Evolutionary conservation across 1,140 invertebrate species (phyloP), one percentile per base, ranked within the genome.

Genomic region (Lethocerus indicus): DNA sequence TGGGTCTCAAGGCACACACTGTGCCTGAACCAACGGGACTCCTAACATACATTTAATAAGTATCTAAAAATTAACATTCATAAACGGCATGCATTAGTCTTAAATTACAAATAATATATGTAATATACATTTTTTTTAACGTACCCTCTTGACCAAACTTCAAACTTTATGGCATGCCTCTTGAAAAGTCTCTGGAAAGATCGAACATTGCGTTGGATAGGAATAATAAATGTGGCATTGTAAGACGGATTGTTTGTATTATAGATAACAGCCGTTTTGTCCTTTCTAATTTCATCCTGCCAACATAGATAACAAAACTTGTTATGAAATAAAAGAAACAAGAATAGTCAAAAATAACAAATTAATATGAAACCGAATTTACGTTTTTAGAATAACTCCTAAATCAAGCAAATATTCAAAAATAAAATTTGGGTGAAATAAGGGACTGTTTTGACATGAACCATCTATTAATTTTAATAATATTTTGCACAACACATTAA

Each of bases 101-200:
- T 9, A 41, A 41, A 13, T 7, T 20, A 41, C 9, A 41, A 41
- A 41, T 7, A 18, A 41, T 14, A 42, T 13, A 6, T 36, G 18
- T 14, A 32, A 65, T n/a, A n/a, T n/a, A n/a, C n/a, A n/a, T n/a
- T n/a, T n/a, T n/a, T n/a, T n/a, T n/a, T n/a, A n/a, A n/a, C 77
- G 80, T 70, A 95, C 91, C 91, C 90, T 73, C 87, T 84, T 0
- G 87, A 83, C 70, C 81, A 94, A 13, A 97, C 73, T 70, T 96
- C 88, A 53, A 88, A 78, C 60, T 96, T 96, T 14, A 94, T 66
- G 20, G 73, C 72, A 54, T 93, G 87, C 51, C 88, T 71, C 66
- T 94, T 94, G 58, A 96, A 86, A 26, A 87, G 72, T 50, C 91
- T 64, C 54, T 80, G 75, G 58, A 91, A 88, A 16, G 79, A 74